Base-by-base conservation (phyloP, 2,797 vertebrate genomes). In the Amphiprion clarkii region DNA sequence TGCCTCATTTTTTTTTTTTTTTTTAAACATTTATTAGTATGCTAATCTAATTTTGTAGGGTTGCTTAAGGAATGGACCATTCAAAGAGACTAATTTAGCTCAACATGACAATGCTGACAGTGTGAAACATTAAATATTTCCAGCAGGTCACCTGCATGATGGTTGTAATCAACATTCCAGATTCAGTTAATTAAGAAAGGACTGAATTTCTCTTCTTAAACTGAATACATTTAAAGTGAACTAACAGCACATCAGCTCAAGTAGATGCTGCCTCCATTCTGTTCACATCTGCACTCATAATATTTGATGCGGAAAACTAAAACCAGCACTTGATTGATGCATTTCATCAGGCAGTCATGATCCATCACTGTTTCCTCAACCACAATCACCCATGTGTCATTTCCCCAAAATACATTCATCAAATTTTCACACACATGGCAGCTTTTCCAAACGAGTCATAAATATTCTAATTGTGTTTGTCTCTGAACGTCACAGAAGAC, bases 391-490 rank as follows among this genome's bases (percentile, higher is more conserved):
- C 42, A 56, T 36, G 8, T 66, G 23, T 64, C 74, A 70, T 80
- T 85, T 63, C 39, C 39, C 29, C 8, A 69, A 80, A 72, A 84
- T 79, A 81, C 85, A 83, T 85, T 83, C 40, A 80, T 88, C 82
- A 71, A 49, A 83, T 78, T 83, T 86, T 70, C 57, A 57, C 48
- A 54, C 59, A 67, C 67, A 76, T 74, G 80, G 74, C 68, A 67
- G 58, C 69, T 78, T 76, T 84, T 79, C 63, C 83, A 89, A 92
- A 85, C 82, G 71, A 89, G 73, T 90, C 87, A 93, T 90, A 87
- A 90, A 93, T 92, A 93, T 90, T 88, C 66, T 92, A 87, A 88
- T 88, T 58, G 81, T 72, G 72, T 87, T 88, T 86, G 67, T 86
- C 68, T 82, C 67, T 60, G 74, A 79, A 68, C n/a, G 72, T 88